A percentile compares a stretch with the other conserved stretches of the same genome.
Conservation (phyloP, 2,797 vertebrate genomes). For the Spatula versicolor region DNA sequence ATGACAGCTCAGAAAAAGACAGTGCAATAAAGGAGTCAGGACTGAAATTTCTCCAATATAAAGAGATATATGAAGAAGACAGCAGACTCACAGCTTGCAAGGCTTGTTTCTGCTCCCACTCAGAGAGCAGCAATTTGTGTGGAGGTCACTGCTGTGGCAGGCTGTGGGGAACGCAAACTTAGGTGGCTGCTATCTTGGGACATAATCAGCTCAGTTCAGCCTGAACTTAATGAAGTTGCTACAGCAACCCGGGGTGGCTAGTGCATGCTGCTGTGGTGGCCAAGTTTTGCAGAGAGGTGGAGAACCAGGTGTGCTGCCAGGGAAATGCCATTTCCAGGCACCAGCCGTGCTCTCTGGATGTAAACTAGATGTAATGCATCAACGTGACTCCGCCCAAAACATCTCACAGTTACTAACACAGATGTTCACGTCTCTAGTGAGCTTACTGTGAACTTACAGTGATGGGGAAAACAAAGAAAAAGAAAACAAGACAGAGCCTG, state of each 20-base stretch:
- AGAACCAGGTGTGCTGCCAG: background rate
- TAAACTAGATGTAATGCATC: background rate
- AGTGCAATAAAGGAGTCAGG: background rate
- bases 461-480: background rate
- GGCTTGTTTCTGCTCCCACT: background rate
- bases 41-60: background rate
- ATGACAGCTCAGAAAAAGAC: background rate
- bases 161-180: background rate
- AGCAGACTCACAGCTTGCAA: background rate
- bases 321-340: background rate
- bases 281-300: background rate
- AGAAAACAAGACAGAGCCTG: background rate
- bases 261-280: background rate
- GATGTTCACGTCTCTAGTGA: background rate
- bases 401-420: background rate
- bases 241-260: conserved; percentile 29
- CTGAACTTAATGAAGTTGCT: conserved; percentile 59
- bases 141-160: background rate
- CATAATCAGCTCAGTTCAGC: conserved; percentile 57
- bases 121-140: conserved; percentile 35
- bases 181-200: conserved; percentile 34
- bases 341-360: background rate
- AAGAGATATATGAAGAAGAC: background rate
- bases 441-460: background rate
- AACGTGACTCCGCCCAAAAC: background rate